Conservation (phyloP, 2,113 vertebrate species). For the Microtus montanus region DNA sequence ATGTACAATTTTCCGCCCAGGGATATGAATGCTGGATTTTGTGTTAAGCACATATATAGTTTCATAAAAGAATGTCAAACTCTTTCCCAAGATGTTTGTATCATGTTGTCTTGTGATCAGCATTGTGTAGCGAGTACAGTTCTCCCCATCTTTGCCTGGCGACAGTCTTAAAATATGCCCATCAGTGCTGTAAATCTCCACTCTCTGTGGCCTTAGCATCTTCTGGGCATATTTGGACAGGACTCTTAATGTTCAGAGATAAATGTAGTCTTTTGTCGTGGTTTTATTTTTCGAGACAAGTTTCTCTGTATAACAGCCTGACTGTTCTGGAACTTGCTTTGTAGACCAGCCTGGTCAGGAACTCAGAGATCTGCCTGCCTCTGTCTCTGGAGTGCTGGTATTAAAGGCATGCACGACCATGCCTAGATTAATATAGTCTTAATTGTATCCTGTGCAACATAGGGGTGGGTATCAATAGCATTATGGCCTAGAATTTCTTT, state of each 20-base stretch:
- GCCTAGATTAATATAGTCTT: no score
- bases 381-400: neutral
- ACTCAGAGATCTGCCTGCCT: neutral
- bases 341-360: neutral
- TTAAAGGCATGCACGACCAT: neutral
- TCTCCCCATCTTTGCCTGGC: neutral
- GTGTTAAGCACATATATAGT: neutral
- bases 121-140: neutral
- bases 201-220: neutral
- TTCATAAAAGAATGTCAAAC: neutral
- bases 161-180: neutral
- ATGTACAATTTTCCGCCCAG: neutral
- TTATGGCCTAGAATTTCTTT: no score
- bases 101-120: neutral
- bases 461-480: no score
- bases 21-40: neutral
- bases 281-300: neutral
- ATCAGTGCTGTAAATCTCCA: neutral
- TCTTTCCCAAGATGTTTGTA: neutral
- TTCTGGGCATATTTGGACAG: neutral
- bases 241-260: neutral
- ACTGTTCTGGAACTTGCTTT: neutral
- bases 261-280: neutral
- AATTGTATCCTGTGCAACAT: no score
- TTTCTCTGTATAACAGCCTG: neutral